Base-by-base conservation (phyloP, 2,113 vertebrate species). In the Scomber scombrus region DNA sequence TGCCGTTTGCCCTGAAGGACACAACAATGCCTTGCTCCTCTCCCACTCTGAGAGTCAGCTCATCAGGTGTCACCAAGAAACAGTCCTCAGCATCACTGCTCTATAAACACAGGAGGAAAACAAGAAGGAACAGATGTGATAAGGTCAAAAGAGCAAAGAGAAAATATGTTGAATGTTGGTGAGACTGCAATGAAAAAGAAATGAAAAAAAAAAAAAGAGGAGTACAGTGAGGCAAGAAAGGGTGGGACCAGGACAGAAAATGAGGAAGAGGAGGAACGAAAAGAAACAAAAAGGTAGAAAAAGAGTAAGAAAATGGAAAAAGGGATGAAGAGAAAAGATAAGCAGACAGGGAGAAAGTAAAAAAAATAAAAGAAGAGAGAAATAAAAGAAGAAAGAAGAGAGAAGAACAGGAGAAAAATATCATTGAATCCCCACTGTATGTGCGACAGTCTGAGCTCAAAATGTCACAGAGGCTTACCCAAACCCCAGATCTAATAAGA, bases 51-150 rank as follows among this genome's bases (percentile, higher is more conserved):
- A 99, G 95, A 11, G 92, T 92, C 1, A 99, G 93, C 78, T 94
- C 92, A 15, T 95, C 92, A 58, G 97, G 97, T 9, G 95, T 92
- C 72, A 97, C 96, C 50, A 92, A 93, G 91, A 99, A 99, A 82
- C 91, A 88, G 80, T 85, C 89, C 26, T 94, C 94, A 68, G 86
- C 82, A 65, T 93, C 90, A 81, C 94, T 88, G 63, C 54, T 88
- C 98, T 99, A 69, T 71, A 72, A 54, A 87, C 19, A 82, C 7
- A 61, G 0, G 7, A 62, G 13, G 18, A 16, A 23, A 73, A 26
- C 23, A 26, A 62, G 11, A 52, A 3, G 3, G 6, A 26, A 69
- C 1, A 34, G 2, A 61, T 26, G n/a, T 43, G 19, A 64, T 3
- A 29, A 34, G 50, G 34, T 55, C 2, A 21, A 70, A 58, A 23